Percentiles rank a stretch among this genome's conserved stretches.
These are phyloP conservation scores for Condylura cristata DNA, from an alignment of 2,113 vertebrate genomes.

Conservation along the genomic window DNA sequence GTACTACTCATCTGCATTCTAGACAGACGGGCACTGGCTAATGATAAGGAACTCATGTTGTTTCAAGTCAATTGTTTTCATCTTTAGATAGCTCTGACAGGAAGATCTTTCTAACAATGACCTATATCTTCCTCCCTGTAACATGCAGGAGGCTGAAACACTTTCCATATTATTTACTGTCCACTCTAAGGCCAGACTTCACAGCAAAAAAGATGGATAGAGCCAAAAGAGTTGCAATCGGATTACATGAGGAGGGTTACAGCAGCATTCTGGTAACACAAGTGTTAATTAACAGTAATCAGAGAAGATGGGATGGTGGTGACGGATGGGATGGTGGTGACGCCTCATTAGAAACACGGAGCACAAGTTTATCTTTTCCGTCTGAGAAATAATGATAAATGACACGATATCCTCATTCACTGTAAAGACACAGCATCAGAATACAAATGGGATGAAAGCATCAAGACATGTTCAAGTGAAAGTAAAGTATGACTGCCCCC, in stretches of 20 bases:
- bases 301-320: background rate
- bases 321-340: no score
- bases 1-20: background rate
- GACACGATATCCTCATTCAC: background rate
- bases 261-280: background rate
- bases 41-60: background rate
- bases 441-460: constrained; percentile 6
- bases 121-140: background rate
- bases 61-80: background rate
- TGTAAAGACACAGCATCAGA: background rate
- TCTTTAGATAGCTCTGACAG: background rate
- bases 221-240: background rate
- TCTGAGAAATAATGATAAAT: background rate
- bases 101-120: background rate
- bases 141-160: background rate
- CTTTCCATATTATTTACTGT: background rate
- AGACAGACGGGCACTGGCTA: constrained; percentile 9
- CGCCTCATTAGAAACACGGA: background rate
- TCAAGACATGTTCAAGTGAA: background rate
- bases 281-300: background rate
- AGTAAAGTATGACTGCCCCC: background rate
- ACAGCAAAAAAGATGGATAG: background rate
- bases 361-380: background rate
- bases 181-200: background rate
- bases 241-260: background rate